Evolutionary conservation across 1,140 invertebrate species (phyloP), one percentile per base, ranked within the genome.

Genomic region (Hycleus cichorii): DNA sequence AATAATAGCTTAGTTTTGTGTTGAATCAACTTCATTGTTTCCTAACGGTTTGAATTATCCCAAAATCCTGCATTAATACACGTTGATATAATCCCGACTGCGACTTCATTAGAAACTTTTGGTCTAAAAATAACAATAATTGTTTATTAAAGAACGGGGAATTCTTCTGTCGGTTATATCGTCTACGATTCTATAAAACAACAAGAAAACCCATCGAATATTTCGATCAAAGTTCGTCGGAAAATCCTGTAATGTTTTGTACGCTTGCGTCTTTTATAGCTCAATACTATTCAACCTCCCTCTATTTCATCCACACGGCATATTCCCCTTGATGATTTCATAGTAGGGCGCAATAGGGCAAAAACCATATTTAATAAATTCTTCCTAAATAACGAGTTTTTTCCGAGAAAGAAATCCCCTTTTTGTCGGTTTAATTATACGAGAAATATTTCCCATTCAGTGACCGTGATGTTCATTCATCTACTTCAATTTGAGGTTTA

Each of bases 261-360:
- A 49, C 59, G 54, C 54, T 47, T 52, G 59, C 43, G 39, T 43
- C 26, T 52, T 57, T 49, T 25, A 9, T 44, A 47, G 59, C 49
- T 61, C 59, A 61, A 61, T 61, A 61, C 55, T 50, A 38, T 38
- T 47, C 39, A 61, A 42, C 49, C 42, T 48, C 38, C 43, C 48
- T 51, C 49, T 47, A 12, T 32, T 40, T 24, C 47, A 25, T 24
- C 9, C 38, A 49, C 43, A 3, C 7, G 4, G 32, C 4, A 32
- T 60, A 55, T 56, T 54, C 47, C 42, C 46, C 47, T 45, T 32
- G 32, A 32, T 1, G 7, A 7, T 32, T 32, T 32, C 7, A 7
- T 32, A 7, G 7, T 32, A 10, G n/a, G 8, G 51, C 10, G 12
- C 32, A 27, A 25, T 49, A 9, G 8, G 10, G 18, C 9, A 38